phyloP scores from a whole-genome alignment of 1,140 invertebrate species.

The Aphaenogaster rudis region DNA sequence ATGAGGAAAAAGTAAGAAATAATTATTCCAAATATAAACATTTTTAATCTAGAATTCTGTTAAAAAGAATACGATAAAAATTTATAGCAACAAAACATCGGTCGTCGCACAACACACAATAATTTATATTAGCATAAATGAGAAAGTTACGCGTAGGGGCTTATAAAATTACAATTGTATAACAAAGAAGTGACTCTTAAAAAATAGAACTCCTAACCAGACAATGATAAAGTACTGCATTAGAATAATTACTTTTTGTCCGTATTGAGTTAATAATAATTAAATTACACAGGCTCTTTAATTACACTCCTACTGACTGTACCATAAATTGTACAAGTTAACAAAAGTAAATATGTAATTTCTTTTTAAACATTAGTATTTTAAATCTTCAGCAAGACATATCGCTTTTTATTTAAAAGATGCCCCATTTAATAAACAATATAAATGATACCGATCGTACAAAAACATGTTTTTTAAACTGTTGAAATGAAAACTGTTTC shows the following conservation, averaged over 20 bases:
- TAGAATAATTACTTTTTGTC: constrained; percentile 42
- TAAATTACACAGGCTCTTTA: constrained; percentile 2
- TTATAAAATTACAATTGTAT: background rate
- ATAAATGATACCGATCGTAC: background rate
- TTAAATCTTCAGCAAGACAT: background rate
- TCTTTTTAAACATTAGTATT: background rate
- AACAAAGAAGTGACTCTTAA: background rate
- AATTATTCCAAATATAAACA: background rate
- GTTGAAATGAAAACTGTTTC: background rate
- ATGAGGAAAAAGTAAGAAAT: background rate
- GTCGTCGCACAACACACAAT: background rate
- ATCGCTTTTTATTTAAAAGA: background rate
- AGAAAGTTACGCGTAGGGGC: background rate
- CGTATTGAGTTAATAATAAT: background rate
- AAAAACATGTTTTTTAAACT: background rate
- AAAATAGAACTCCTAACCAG: background rate
- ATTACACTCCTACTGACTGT: background rate
- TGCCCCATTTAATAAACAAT: background rate
- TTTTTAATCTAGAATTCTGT: background rate
- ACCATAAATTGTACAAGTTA: background rate
- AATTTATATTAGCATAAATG: background rate
- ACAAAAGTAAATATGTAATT: background rate
- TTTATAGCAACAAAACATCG: background rate
- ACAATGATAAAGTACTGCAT: constrained; percentile 28
- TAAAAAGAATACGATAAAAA: too few species aligned